phyloP scores from a whole-genome alignment of 2,888 invertebrate species.

The Brachypalpus laphriformis region DNA sequence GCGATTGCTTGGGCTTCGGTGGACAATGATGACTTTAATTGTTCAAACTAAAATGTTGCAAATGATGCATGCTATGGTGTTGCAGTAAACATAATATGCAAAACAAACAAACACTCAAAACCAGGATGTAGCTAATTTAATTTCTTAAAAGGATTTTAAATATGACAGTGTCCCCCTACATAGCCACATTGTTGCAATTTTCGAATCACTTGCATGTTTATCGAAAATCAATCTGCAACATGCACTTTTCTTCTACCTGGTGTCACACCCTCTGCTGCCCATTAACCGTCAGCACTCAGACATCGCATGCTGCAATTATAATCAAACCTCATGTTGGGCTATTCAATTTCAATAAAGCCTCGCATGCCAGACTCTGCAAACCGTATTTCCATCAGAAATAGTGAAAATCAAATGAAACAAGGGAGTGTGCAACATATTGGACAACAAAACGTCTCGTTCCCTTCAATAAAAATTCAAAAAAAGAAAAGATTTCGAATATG shows the following conservation, averaged over 20 bases:
- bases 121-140: too few species aligned
- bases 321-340: constrained; percentile 40
- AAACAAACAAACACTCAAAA: too few species aligned
- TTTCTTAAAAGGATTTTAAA: too few species aligned
- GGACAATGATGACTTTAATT: too few species aligned
- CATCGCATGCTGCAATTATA: constrained; percentile 59
- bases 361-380: constrained; percentile 50
- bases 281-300: neutral
- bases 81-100: too few species aligned
- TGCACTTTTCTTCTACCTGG: neutral
- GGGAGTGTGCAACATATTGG: constrained; percentile 6
- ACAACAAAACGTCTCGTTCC: constrained; percentile 11
- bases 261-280: constrained; percentile 29
- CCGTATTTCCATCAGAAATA: constrained; percentile 28
- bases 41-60: too few species aligned
- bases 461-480: constrained; percentile 32
- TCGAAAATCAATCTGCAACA: constrained; percentile 15
- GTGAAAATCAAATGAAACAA: neutral
- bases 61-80: too few species aligned
- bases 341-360: constrained; percentile 28
- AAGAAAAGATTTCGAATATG: constrained; percentile 1
- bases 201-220: constrained; percentile 31
- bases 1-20: too few species aligned
- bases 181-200: constrained; percentile 11
- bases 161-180: neutral